Conservation (phyloP, 1,140 invertebrate genomes). For the Drosophila lacteicornis region DNA sequence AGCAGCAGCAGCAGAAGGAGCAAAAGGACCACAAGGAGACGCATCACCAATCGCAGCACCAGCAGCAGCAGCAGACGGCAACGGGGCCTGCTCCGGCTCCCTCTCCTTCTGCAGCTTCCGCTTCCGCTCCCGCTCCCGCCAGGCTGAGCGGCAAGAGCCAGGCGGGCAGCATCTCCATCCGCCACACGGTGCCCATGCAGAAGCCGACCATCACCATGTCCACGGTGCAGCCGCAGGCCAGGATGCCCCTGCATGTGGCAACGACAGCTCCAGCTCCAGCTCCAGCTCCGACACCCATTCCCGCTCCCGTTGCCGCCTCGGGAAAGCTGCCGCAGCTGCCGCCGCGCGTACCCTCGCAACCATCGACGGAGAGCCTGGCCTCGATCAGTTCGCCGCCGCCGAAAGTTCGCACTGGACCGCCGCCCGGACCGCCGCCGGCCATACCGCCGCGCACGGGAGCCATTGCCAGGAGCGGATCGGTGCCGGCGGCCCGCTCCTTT, state of each 20-base stretch:
- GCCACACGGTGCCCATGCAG: slow-evolving; percentile 81
- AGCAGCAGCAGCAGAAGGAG: slow-evolving; percentile 37
- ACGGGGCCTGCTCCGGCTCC: slow-evolving; percentile 7
- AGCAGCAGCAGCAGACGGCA: background rate
- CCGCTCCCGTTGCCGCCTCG: slow-evolving; percentile 2
- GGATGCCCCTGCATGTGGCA: slow-evolving; percentile 49
- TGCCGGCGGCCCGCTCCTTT: slow-evolving; percentile 68
- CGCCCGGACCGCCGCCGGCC: slow-evolving; percentile 84
- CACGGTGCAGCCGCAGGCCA: slow-evolving; percentile 79
- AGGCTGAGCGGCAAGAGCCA: slow-evolving; percentile 27
- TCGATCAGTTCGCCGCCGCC: slow-evolving; percentile 71
- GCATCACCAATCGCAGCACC: slow-evolving; percentile 24
- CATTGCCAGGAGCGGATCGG: slow-evolving; percentile 74
- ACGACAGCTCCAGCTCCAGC: slow-evolving; percentile 10
- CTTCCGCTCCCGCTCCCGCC: slow-evolving; percentile 26
- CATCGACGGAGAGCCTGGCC: slow-evolving; percentile 71
- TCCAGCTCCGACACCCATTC: background rate
- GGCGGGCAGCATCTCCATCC: slow-evolving; percentile 63
- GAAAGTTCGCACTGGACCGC: slow-evolving; percentile 57
- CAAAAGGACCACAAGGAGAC: slow-evolving; percentile 49
- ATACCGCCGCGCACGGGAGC: slow-evolving; percentile 83
- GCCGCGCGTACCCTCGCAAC: slow-evolving; percentile 71
- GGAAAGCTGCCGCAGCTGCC: slow-evolving; percentile 72
- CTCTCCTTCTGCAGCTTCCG: slow-evolving; percentile 16
- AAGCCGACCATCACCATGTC: slow-evolving; percentile 83